Evolutionary conservation across 2,888 invertebrate species (phyloP), one percentile per base, ranked within the genome.

Genomic region (Crioceris asparagi): DNA sequence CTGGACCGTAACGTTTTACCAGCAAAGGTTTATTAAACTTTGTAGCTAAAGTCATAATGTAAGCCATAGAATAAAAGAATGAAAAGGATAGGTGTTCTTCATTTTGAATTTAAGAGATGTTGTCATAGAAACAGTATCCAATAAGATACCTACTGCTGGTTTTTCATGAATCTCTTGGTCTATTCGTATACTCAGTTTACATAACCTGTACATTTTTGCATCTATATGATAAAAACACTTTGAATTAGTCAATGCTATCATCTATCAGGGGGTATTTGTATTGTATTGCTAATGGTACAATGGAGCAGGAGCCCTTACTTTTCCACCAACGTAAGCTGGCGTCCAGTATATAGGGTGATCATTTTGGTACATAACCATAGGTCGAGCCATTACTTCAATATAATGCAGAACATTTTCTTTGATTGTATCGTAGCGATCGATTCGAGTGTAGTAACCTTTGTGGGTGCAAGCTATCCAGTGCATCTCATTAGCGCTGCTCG

Each of bases 391-490:
- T 12, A 98, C 93, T 53, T 90, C 82, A 32, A 96, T 80, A 59
- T 96, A 92, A 61, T 94, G 90, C 56, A 97, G 75, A 26, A 97
- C 93, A 63, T 92, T 90, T 45, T 84, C 81, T 44, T 83, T 79
- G 5, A 94, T 87, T 65, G 96, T 93, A 1, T 87, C 82, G 53
- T 81, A 71, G 38, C 83, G 84, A 48, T 85, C 83, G 50, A 98
- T 87, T 53, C 93, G 84, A 17, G 88, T 85, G 67, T 83, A 85
- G 67, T 83, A 90, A 84, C 97, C 98, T 77, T 94, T 92, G 66
- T 98, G 97, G 34, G 79, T 79, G 67, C 98, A 98, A 5, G 97
- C 97, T 82, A 97, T 94, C 69, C 83, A 86, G 56, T 84, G 79
- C 62, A 96, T 80, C 58, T 86, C 86, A 40, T 79, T 76, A 16